Percentiles rank a stretch among this genome's conserved stretches.
Conservation (phyloP, 2,797 vertebrate genomes). For the Aphelocoma californica region DNA sequence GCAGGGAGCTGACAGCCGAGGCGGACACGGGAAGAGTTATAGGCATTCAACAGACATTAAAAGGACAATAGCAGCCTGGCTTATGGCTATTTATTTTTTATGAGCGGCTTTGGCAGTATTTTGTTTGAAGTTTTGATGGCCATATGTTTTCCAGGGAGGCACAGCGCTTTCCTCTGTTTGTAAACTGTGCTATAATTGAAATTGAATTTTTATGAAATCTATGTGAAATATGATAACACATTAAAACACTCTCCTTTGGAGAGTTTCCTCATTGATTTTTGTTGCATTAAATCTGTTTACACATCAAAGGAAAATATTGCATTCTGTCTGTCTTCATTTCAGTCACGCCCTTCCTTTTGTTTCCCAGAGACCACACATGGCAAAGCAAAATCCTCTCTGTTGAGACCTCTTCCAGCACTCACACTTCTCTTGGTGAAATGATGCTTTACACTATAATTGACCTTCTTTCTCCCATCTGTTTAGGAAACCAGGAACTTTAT, state of each 20-base stretch:
- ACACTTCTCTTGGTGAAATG: background rate
- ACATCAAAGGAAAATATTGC: constrained; percentile 64
- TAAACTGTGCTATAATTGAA: constrained; percentile 71
- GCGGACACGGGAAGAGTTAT: constrained; percentile 35
- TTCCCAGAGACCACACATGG: constrained; percentile 26
- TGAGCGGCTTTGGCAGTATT: constrained; percentile 59
- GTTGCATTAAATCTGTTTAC: constrained; percentile 68
- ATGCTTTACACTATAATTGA: background rate
- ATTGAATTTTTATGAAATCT: constrained; percentile 71
- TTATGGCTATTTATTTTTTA: constrained; percentile 70
- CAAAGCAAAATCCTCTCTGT: constrained; percentile 7
- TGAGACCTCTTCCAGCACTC: constrained; percentile 2
- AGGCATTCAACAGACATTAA: constrained; percentile 57
- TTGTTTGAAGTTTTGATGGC: constrained; percentile 71
- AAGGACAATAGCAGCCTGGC: constrained; percentile 67
- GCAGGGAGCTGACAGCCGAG: constrained; percentile 30
- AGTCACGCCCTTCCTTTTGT: constrained; percentile 56
- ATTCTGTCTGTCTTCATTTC: constrained; percentile 60
- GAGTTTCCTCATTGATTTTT: constrained; percentile 68
- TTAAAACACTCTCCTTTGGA: constrained; percentile 66
- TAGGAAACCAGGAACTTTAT: background rate
- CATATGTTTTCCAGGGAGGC: constrained; percentile 70
- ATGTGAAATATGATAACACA: constrained; percentile 68
- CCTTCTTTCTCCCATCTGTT: background rate
- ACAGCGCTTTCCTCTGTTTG: constrained; percentile 45